These are phyloP conservation scores for Neodiprion virginianus DNA, from an alignment of 1,140 invertebrate species.

Conservation along the genomic window DNA sequence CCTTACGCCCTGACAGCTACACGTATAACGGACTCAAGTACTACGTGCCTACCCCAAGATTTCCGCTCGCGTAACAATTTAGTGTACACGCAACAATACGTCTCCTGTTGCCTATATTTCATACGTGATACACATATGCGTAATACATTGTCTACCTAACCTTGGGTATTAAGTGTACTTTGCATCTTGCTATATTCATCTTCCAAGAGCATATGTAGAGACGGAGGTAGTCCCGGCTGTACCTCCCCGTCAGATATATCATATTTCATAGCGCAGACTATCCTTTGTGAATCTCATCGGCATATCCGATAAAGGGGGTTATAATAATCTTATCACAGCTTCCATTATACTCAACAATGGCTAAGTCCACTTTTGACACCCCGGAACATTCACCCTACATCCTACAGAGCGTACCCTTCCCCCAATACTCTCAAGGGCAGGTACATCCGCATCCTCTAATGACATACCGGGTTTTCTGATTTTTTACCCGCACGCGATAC, in stretches of 20 bases:
- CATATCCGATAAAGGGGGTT: background rate
- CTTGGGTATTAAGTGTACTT: background rate
- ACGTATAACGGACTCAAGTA: background rate
- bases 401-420: too few relatives aligned
- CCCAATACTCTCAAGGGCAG: too few relatives aligned
- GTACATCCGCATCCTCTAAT: too few relatives aligned
- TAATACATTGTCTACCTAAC: too few relatives aligned
- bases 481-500: too few relatives aligned
- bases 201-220: background rate
- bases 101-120: too few relatives aligned
- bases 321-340: background rate
- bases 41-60: background rate
- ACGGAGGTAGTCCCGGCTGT: background rate
- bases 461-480: too few relatives aligned
- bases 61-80: background rate
- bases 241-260: background rate
- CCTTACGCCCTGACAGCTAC: background rate
- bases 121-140: too few relatives aligned
- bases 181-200: background rate
- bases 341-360: background rate
- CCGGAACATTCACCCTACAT: background rate
- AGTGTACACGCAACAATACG: too few relatives aligned
- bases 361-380: background rate
- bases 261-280: background rate
- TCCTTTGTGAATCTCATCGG: background rate